A percentile compares a stretch with the other conserved stretches of the same genome.
Evolutionary conservation across 2,113 vertebrate species (phyloP).

Genomic region (Cololabis saira): DNA sequence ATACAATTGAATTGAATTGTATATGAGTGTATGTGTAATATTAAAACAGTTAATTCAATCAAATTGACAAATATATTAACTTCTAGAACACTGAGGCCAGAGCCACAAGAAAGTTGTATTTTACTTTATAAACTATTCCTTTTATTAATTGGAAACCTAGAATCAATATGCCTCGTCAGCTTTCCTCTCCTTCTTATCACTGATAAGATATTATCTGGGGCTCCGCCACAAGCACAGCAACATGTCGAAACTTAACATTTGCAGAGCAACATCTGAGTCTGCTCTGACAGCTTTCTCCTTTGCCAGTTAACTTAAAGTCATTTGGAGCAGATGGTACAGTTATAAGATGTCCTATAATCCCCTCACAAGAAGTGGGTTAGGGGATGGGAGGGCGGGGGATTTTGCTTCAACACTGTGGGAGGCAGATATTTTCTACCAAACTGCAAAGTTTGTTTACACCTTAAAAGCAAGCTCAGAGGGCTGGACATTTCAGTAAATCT

Average conservation of each 20-base stretch:
- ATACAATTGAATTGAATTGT: too few species aligned
- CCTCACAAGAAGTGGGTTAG: conserved; percentile 17
- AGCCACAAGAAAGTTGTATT: conserved; percentile 12
- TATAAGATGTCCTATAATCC: conserved; percentile 66
- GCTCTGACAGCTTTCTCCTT: conserved; percentile 39
- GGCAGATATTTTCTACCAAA: conserved; percentile 21
- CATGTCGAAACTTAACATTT: conserved; percentile 2
- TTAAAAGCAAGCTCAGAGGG: not conserved
- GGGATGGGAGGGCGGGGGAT: not conserved
- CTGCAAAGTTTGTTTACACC: not conserved
- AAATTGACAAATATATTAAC: conserved; percentile 28
- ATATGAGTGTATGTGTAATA: too few species aligned
- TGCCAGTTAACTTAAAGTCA: conserved; percentile 58
- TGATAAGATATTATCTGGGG: conserved; percentile 29
- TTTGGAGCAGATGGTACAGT: conserved; percentile 65
- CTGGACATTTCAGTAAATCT: not conserved
- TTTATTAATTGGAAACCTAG: not conserved
- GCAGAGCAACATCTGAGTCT: conserved; percentile 15
- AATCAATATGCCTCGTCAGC: too few species aligned
- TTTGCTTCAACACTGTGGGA: not conserved
- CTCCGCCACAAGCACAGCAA: not conserved
- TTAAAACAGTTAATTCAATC: too few species aligned
- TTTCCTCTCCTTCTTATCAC: conserved; percentile 1
- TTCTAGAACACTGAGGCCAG: not conserved
- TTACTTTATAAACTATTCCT: not conserved